Evolutionary conservation across 2,888 invertebrate species (phyloP), one percentile per base, ranked within the genome.

Genomic region (Drosophila demipolita): DNA sequence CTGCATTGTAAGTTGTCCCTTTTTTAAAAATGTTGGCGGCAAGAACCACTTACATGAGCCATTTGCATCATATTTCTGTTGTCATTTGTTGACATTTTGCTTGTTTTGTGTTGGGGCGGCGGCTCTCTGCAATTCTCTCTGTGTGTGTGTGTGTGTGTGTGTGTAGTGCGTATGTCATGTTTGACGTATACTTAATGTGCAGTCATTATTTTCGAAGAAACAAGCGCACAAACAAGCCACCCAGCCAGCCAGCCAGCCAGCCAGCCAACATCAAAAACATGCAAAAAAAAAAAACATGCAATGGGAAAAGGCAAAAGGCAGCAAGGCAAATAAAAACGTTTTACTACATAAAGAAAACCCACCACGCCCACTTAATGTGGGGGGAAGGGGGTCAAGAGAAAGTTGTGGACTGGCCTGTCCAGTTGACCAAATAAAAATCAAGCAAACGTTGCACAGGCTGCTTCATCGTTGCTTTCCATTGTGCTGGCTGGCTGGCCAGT

Each of bases 31-130:
- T 85, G 84, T 86, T 70, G 62, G 78, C 80, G 80, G 78, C 83
- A 81, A 83, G 77, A 91, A 89, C 78, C 91, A 91, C 91, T 91
- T 91, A 91, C 86, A 89, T 84, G 87, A 90, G 77, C 85, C 90
- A 91, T 91, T 91, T 90, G 90, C 90, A 91, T 89, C 89, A 91
- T 91, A 91, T 91, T 91, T 91, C 89, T 91, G 88, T 91, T 91
- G 91, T 86, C 91, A 90, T 91, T 81, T 90, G 80, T 87, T 83
- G 89, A 90, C 87, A 89, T 89, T 91, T 80, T 82, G 77, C 87
- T 82, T 78, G 82, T 79, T 82, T 86, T 78, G 78, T 86, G 77
- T 64, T 62, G 62, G 48, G 40, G 55, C 59, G 42, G 55, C 72
- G 57, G 57, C 50, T 35, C 32, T 36, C 45, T 57, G 49, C 60